phyloP scores from a whole-genome alignment of 2,113 vertebrate species.

The Malurus melanocephalus region DNA sequence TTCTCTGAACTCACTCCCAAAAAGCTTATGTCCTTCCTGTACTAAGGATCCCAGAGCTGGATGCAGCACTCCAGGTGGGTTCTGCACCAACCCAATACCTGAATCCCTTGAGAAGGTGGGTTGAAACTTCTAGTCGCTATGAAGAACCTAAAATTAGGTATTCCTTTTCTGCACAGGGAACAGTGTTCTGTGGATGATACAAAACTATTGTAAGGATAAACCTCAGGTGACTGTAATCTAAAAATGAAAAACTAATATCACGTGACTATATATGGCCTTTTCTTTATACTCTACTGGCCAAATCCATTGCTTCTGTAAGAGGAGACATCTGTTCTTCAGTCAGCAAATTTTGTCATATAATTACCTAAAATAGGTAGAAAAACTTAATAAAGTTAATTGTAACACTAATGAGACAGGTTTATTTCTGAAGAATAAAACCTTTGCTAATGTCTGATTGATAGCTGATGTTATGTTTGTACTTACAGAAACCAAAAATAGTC shows the following conservation, averaged over 20 bases:
- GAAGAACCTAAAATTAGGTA: background rate
- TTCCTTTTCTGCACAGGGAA: background rate
- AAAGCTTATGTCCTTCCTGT: background rate
- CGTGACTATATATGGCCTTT: background rate
- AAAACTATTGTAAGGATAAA: background rate
- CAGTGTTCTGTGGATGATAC: background rate
- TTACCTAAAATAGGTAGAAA: background rate
- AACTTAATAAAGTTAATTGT: background rate
- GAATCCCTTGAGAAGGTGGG: background rate
- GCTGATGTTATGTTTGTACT: background rate
- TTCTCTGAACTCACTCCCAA: background rate
- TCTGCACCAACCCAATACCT: background rate
- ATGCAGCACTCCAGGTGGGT: background rate
- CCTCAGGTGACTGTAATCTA: background rate
- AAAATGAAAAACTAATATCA: background rate
- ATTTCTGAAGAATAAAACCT: background rate
- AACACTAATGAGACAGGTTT: background rate
- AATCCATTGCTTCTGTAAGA: background rate
- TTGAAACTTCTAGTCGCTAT: background rate
- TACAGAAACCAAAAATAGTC: constrained; percentile 21
- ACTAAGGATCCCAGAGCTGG: background rate
- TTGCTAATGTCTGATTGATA: background rate
- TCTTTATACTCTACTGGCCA: background rate
- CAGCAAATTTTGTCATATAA: background rate
- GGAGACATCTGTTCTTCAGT: background rate